Evolutionary conservation across 2,888 invertebrate species (phyloP).

Genomic region (Torymus tubicola): DNA sequence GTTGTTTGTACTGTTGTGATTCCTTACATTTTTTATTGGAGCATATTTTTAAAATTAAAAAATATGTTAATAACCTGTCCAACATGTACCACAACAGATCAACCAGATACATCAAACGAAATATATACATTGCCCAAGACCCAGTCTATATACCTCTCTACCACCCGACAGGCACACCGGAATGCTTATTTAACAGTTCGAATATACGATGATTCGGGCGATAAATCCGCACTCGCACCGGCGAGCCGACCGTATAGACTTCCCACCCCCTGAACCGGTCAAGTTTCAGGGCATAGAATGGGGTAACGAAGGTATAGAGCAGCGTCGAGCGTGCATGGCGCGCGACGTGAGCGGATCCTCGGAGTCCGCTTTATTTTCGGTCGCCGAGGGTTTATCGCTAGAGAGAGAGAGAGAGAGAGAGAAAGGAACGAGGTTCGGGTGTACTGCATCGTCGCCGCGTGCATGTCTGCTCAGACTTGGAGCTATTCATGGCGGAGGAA

Average conservation of each 20-base stretch:
- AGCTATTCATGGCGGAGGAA: too few species aligned
- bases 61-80: too few species aligned
- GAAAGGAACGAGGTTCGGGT: too few species aligned
- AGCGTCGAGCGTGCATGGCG: background rate
- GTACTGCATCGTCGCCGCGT: slow-evolving; percentile 60
- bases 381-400: background rate
- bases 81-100: too few species aligned
- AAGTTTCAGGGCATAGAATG: slow-evolving; percentile 2
- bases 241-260: slow-evolving; percentile 1
- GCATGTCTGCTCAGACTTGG: too few species aligned
- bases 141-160: too few species aligned
- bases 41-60: too few species aligned
- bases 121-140: too few species aligned
- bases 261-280: slow-evolving; percentile 3
- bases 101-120: too few species aligned
- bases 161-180: background rate
- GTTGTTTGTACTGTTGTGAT: too few species aligned
- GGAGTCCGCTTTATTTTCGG: slow-evolving; percentile 15
- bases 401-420: too few species aligned
- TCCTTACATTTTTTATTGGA: too few species aligned
- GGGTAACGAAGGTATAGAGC: slow-evolving; percentile 21
- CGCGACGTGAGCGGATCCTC: background rate
- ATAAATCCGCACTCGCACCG: slow-evolving; percentile 1
- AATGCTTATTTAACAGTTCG: background rate
- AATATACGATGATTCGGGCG: slow-evolving; percentile 16